phyloP scores from a whole-genome alignment of 2,888 invertebrate species.

The Stegana nigrithorax region DNA sequence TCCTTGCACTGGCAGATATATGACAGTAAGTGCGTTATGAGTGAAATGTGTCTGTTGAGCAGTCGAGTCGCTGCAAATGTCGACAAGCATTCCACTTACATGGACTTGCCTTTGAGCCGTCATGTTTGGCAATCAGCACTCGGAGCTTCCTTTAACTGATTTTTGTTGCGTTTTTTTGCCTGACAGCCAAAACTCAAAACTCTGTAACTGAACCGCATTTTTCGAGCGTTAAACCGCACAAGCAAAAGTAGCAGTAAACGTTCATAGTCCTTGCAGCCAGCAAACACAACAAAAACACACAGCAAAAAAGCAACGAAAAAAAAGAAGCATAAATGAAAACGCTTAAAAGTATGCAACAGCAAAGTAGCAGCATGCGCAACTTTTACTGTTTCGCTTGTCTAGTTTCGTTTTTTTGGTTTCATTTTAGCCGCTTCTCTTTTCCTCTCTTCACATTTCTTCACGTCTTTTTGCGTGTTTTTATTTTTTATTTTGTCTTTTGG shows the following conservation, averaged over 20 bases:
- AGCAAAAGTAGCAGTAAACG: constrained; percentile 21
- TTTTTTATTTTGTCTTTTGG: constrained; percentile 24
- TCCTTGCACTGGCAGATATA: not conserved
- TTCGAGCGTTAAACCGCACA: constrained; percentile 46
- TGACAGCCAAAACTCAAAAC: not conserved
- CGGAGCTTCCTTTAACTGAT: not conserved
- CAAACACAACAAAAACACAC: constrained; percentile 19
- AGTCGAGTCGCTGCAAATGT: not conserved
- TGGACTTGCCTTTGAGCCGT: not conserved
- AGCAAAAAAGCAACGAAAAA: not conserved
- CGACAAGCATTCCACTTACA: not conserved
- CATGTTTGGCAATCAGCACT: too few relatives aligned
- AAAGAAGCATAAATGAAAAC: too few relatives aligned
- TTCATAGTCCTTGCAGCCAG: too few relatives aligned
- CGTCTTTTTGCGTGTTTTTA: not conserved
- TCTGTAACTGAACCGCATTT: constrained; percentile 25
- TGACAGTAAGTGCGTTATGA: constrained; percentile 4
- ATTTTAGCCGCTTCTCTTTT: not conserved
- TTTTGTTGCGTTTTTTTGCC: not conserved
- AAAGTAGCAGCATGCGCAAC: constrained; percentile 16
- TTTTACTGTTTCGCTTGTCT: too few relatives aligned
- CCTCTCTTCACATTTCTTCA: not conserved
- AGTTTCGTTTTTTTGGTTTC: too few relatives aligned
- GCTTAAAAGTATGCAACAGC: constrained; percentile 31
- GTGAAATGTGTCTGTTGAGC: constrained; percentile 16